These are phyloP conservation scores for Dissostichus mawsoni DNA, from an alignment of 2,113 vertebrate species.

Conservation along the genomic window DNA sequence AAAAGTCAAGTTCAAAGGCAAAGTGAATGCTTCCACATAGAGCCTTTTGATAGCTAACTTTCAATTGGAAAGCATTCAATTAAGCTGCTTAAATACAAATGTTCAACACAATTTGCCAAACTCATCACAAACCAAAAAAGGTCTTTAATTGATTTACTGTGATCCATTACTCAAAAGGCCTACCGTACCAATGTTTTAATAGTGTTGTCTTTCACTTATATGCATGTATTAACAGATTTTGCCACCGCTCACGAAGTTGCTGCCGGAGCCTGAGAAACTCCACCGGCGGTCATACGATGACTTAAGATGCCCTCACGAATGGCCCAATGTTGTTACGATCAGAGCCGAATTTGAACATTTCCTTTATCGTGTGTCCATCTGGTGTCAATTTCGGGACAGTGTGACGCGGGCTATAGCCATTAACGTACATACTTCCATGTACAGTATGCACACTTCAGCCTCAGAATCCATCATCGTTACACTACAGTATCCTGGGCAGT, in stretches of 20 bases:
- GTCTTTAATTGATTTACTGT: background rate
- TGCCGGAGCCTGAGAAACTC: too few species aligned
- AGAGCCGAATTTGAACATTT: too few species aligned
- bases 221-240: background rate
- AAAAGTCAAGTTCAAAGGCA: slow-evolving; percentile 13
- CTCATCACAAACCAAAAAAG: background rate
- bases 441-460: background rate
- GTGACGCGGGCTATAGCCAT: background rate
- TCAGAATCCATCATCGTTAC: slow-evolving; percentile 42
- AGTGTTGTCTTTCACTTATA: background rate
- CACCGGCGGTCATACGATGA: too few species aligned
- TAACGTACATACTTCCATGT: slow-evolving; percentile 1
- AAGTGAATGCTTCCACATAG: background rate
- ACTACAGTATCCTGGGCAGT: background rate
- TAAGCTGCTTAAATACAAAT: background rate
- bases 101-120: background rate
- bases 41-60: background rate
- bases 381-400: too few species aligned
- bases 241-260: too few species aligned
- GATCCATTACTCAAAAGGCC: background rate
- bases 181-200: background rate
- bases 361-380: too few species aligned
- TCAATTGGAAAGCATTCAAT: background rate
- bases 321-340: too few species aligned
- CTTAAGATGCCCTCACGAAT: too few species aligned